Base-by-base conservation (phyloP, 2,113 vertebrate genomes). In the Caretta caretta region DNA sequence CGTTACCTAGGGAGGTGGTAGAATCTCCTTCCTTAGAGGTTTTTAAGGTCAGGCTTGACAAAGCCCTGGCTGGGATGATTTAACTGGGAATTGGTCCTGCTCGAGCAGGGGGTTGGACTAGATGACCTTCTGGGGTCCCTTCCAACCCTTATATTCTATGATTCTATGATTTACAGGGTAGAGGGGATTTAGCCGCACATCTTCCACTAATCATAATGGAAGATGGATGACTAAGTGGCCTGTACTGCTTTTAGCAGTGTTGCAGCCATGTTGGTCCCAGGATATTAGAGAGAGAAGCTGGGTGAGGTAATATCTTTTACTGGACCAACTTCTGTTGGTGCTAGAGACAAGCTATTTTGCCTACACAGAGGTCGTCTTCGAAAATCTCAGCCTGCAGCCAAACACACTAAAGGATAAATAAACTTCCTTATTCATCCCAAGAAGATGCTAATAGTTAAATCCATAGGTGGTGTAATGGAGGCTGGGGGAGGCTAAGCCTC, bases 381-480 rank as follows among this genome's bases (percentile, higher is more conserved):
- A 65, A 83, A 80, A 83, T 13, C 79, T 83, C 57, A 86, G 57
- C 46, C 87, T 78, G 42, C 69, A n/a, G 48, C 57, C 59, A 87
- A 94, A 80, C 12, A 48, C 79, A 87, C 87, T 93, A 46, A 0
- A 0, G 78, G 85, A 89, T 11, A 3, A 1, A 1, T 53, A 59
- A 75, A 65, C 93, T 80, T 92, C 35, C 87, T 93, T 62, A 96
- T 95, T 35, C 95, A 12, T 48, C 75, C 92, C 90, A 83, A 90
- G 78, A 86, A 90, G 72, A 80, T 83, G 54, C 27, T 42, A 27
- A 48, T 48, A 42, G 42, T 86, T 95, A 72, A 38, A 62, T 62
- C 57, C 12, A 31, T 62, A 6, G 57, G 27, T 3, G 11, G 12
- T 62, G 11, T 31, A 62, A 62, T 31, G 57, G 57, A 62, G 29